A percentile compares a stretch with the other conserved stretches of the same genome.
Evolutionary conservation across 1,140 invertebrate species (phyloP).

Genomic region (Ctenoplectra terminalis): DNA sequence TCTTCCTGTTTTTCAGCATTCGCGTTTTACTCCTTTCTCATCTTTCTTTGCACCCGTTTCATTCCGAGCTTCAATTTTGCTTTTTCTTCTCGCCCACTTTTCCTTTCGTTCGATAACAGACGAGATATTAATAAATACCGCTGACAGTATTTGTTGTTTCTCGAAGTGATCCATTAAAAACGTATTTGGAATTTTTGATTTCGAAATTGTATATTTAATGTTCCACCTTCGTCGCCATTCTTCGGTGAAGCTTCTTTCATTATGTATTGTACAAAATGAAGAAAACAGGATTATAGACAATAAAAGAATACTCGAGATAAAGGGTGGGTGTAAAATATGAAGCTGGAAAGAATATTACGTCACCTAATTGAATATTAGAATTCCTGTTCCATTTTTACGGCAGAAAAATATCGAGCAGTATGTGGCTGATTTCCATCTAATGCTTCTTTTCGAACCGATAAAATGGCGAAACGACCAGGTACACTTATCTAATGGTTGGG

Average conservation of each 20-base stretch:
- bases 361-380: background rate
- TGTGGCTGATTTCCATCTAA: background rate
- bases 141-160: no score
- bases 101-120: background rate
- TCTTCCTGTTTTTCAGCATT: background rate
- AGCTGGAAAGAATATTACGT: background rate
- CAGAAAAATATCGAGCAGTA: background rate
- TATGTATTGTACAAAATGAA: no score
- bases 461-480: background rate
- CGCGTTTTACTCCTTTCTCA: background rate
- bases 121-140: slow-evolving; percentile 13
- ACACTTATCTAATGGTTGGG: background rate
- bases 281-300: background rate
- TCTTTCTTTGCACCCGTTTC: background rate
- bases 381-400: background rate
- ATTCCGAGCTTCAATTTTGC: background rate
- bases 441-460: background rate
- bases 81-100: no score
- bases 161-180: background rate
- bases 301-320: background rate
- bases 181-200: no score
- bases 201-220: background rate
- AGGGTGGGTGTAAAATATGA: background rate
- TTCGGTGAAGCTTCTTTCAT: no score
- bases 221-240: background rate